Base-by-base conservation (phyloP, 2,888 invertebrate genomes). In the Pollenia labialis region DNA sequence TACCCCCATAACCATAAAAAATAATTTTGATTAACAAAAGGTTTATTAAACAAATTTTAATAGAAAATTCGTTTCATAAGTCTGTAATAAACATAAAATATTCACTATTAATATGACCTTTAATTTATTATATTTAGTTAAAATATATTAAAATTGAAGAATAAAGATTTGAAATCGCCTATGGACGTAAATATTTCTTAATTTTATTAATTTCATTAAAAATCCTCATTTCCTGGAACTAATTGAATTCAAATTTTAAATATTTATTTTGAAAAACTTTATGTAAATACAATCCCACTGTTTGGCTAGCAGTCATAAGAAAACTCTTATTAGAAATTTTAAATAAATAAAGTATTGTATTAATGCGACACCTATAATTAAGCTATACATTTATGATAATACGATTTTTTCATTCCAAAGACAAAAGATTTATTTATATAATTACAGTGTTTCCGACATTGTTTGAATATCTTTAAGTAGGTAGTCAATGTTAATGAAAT, bases 301-400 rank as follows among this genome's bases (percentile, higher is more conserved):
- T 58, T 2, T 58, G n/a, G 23, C 48, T 6, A 23, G 44, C 56
- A 48, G 3, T n/a, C 11, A 14, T 48, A 11, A 58, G 4, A 58
- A 16, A 48, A 8, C 11, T 6, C 1, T 32, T 14, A 12, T 9
- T 18, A 44, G 44, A 16, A 18, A 56, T 23, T 16, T 46, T 9
- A 44, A 48, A 32, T 32, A 32, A 0, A 32, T 32, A 32, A 32
- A 32, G 32, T 32, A 32, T 32, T 1, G 12, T 18, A 16, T 32
- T 40, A 50, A 18, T 9, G 12, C 14, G 58, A 72, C 50, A 56
- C 56, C 42, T 75, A 81, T 75, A 75, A 85, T 85, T 74, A 77
- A 85, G 81, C 62, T 64, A 85, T 79, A 72, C 81, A 85, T 74
- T 60, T 74, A 77, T 54, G 10, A 48, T 58, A 56, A 54, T 77